Evolutionary conservation across 2,113 vertebrate species (phyloP).

Genomic region (Colaptes auratus): DNA sequence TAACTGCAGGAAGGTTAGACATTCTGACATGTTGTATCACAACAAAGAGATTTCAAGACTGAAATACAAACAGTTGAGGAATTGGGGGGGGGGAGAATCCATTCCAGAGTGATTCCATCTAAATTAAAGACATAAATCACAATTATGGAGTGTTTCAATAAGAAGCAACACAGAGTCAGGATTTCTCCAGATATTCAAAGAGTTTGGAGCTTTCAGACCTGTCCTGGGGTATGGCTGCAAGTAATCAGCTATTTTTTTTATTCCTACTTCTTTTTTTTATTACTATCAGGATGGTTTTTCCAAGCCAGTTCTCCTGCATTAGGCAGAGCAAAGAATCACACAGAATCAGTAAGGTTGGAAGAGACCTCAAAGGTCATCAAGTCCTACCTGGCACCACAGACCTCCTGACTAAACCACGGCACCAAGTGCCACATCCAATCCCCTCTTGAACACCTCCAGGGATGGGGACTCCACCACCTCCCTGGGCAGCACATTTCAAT

Average conservation of each 20-base stretch:
- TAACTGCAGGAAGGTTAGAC: background rate
- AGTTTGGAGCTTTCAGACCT: background rate
- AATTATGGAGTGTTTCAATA: background rate
- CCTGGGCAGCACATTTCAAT: too few relatives aligned
- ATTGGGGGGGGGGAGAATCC: background rate
- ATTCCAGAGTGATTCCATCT: background rate
- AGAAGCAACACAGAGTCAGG: background rate
- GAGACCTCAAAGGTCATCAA: too few relatives aligned
- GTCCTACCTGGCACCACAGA: too few relatives aligned
- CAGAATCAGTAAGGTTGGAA: too few relatives aligned
- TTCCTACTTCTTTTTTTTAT: background rate
- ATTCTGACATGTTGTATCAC: slow-evolving; percentile 1
- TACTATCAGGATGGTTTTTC: background rate
- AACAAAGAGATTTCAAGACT: slow-evolving; percentile 4
- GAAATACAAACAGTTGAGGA: background rate
- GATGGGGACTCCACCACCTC: too few relatives aligned
- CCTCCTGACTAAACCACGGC: too few relatives aligned
- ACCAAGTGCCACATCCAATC: too few relatives aligned
- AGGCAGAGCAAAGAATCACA: background rate
- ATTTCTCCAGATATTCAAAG: background rate
- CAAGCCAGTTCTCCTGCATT: background rate
- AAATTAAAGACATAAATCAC: background rate
- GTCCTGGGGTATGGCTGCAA: background rate
- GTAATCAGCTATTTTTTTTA: background rate
- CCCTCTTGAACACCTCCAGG: too few relatives aligned